phyloP scores from a whole-genome alignment of 2,797 vertebrate genomes.

The Serranus cabrilla region DNA sequence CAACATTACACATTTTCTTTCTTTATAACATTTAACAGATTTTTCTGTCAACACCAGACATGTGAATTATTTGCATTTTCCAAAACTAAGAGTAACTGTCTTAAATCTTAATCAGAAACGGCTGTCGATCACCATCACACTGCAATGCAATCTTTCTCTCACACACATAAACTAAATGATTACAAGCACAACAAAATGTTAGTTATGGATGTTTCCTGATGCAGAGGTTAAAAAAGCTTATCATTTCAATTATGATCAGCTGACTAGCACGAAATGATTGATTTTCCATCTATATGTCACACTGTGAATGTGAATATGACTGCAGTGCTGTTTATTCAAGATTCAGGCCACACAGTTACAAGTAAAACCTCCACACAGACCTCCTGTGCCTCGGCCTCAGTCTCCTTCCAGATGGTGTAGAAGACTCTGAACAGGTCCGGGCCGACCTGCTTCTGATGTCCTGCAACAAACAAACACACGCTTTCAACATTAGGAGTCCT shows the following conservation, averaged over 20 bases:
- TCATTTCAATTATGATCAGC: conserved; percentile 7
- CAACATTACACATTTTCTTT: background rate
- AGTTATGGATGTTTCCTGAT: background rate
- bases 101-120: background rate
- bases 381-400: conserved; percentile 93
- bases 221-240: background rate
- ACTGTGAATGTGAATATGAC: background rate
- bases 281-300: conserved; percentile 11
- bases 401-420: conserved; percentile 98
- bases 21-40: background rate
- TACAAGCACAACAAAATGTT: background rate
- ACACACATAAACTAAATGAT: background rate
- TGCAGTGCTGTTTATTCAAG: background rate
- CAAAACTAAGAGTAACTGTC: background rate
- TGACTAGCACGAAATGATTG: background rate
- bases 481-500: background rate
- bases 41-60: background rate
- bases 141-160: background rate
- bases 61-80: background rate
- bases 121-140: background rate
- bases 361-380: conserved; percentile 71
- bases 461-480: conserved; percentile 75
- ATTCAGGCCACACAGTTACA: background rate
- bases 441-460: conserved; percentile 95
- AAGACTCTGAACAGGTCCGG: conserved; percentile 95